Evolutionary conservation across 2,888 invertebrate species (phyloP).

Genomic region (Latrodectus hesperus): DNA sequence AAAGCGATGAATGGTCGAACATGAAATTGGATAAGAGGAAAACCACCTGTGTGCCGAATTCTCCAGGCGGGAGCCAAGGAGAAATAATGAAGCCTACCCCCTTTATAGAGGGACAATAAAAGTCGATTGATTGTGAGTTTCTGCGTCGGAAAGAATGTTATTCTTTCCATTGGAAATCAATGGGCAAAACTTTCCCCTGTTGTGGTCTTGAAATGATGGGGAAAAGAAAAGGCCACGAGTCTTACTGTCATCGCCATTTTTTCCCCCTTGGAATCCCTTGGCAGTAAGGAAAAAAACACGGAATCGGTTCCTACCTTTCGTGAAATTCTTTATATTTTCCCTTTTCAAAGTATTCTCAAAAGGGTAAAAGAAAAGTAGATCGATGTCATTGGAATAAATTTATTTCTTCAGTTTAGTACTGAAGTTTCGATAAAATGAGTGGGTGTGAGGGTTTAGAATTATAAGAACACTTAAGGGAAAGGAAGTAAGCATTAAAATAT

Average conservation of each 20-base stretch:
- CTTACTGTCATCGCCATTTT: slow-evolving; percentile 18
- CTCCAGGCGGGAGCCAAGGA: too few species aligned
- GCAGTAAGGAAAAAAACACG: background rate
- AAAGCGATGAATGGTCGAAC: slow-evolving; percentile 8
- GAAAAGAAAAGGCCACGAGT: slow-evolving; percentile 7
- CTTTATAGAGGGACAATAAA: slow-evolving; percentile 24
- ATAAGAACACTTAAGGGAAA: background rate
- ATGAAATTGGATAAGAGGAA: background rate
- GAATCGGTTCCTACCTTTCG: background rate
- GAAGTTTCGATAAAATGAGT: background rate
- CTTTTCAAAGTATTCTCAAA: background rate
- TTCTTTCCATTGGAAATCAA: slow-evolving; percentile 23
- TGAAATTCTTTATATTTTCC: background rate
- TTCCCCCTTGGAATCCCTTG: background rate
- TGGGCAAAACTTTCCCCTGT: slow-evolving; percentile 4
- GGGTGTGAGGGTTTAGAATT: background rate
- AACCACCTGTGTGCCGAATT: slow-evolving; percentile 17
- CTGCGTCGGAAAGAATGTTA: slow-evolving; percentile 18
- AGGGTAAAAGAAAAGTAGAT: background rate
- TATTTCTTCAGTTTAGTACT: background rate
- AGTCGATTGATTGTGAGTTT: slow-evolving; percentile 14
- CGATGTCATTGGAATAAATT: slow-evolving; percentile 5
- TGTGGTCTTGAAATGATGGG: slow-evolving; percentile 21
- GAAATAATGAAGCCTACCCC: slow-evolving; percentile 21
- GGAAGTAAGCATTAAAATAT: background rate